Base-by-base conservation (phyloP, 2,888 invertebrate genomes). In the Lasioglossum lativentre region DNA sequence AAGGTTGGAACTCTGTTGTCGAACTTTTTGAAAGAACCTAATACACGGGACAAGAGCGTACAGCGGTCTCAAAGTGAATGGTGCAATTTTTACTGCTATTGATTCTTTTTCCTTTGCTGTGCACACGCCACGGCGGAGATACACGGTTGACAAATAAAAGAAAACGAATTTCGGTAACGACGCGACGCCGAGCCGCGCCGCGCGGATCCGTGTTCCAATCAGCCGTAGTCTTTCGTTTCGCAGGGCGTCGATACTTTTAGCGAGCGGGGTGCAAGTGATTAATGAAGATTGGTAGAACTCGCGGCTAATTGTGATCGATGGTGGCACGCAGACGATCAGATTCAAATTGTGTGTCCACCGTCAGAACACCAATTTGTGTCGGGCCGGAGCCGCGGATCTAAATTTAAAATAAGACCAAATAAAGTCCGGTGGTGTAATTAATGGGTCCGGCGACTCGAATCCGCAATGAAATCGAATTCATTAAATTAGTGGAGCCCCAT, bases 301-400 rank as follows among this genome's bases (percentile, higher is more conserved):
- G 23, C 23, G 34, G 34, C 63, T 86, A 86, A 87, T 86, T 78
- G 77, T 78, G 86, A 87, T 87, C 86, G 80, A 87, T 82, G 86
- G 68, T 42, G 19, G 68, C 47, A 30, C 56, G 75, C 74, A 63
- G 30, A 78, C 63, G 63, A 75, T 77, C 71, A 77, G 40, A 78
- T 83, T 83, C 14, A 83, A 42, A 63, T 74, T 30, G 66, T 27
- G n/a, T 71, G 59, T 73, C 45, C 27, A 63, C 72, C 73, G 68
- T 63, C 47, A 56, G 66, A 76, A 75, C 47, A 19, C 10, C 80
- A 34, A 74, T 47, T 77, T 70, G 52, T 63, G 52, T 42, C 19
- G 14, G 23, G 3, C 16, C n/a, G 19, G 14, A 0, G 52, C 52
- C 14, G 27, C 10, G 23, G 63, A 42, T 27, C 68, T 77, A 42